Evolutionary conservation across 2,888 invertebrate species (phyloP).

Genomic region (Cheilosia pagana): DNA sequence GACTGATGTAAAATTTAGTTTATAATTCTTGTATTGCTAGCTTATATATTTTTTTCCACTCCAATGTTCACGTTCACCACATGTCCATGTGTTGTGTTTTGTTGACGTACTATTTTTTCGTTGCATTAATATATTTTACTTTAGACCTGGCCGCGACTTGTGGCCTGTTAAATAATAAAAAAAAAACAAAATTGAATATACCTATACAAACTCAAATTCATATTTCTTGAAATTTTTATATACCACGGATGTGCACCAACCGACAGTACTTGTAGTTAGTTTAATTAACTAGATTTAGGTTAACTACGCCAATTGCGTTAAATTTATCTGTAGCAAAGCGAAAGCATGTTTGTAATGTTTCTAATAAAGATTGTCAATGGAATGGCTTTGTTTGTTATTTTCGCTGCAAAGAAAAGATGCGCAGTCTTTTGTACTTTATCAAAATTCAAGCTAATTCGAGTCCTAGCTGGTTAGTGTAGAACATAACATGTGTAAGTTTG

Average conservation of each 20-base stretch:
- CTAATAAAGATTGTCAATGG: neutral
- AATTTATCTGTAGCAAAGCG: slow-evolving; percentile 10
- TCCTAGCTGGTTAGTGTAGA: too few species aligned
- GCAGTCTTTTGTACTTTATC: too few species aligned
- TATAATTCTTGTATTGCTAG: slow-evolving; percentile 48
- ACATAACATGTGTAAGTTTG: too few species aligned
- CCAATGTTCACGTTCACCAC: slow-evolving; percentile 54
- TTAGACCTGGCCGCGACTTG: slow-evolving; percentile 60
- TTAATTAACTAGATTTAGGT: slow-evolving; percentile 59
- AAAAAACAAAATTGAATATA: slow-evolving; percentile 16
- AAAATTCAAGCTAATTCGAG: too few species aligned
- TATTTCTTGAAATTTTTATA: slow-evolving; percentile 8
- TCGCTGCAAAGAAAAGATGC: neutral
- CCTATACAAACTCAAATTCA: neutral
- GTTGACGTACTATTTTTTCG: slow-evolving; percentile 25
- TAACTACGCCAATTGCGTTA: slow-evolving; percentile 1
- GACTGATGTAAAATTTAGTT: slow-evolving; percentile 67
- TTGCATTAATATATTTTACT: slow-evolving; percentile 33
- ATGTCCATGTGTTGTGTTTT: slow-evolving; percentile 52
- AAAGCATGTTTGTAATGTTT: slow-evolving; percentile 26
- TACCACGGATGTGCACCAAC: neutral
- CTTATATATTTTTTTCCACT: slow-evolving; percentile 41
- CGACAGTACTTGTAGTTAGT: slow-evolving; percentile 43
- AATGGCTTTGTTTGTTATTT: neutral
- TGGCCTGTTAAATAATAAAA: slow-evolving; percentile 70